Base-by-base conservation (phyloP, 2,113 vertebrate species). In the Caretta caretta region DNA sequence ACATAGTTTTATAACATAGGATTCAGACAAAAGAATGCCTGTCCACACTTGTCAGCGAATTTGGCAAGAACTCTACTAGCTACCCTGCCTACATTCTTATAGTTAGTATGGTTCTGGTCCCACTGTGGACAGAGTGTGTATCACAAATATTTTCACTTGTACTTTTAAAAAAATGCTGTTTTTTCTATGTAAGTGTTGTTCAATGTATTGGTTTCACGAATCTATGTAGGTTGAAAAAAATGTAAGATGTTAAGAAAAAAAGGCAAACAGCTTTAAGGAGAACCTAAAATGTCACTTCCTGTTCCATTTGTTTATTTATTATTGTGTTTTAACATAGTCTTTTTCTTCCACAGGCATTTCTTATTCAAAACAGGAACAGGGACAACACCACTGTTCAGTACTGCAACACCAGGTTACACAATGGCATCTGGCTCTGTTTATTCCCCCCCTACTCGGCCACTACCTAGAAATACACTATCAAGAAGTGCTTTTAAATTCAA, bases 401-500 rank as follows among this genome's bases (percentile, higher is more conserved):
- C 99, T 56, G 99, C 99, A 25, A 99, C 99, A 56, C 99, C 99
- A 51, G 99, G 99, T 92, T 99, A 99, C 99, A 99, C 99, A 89
- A 99, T 99, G 99, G 99, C 99, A 92, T 99, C 99, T 3, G 99
- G 99, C 95, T 99, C 99, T 10, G 99, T 99, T 93, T 99, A 99
- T 97, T 99, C 99, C n/a, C 99, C 99, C 42, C 99, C 99, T 51
- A 99, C 99, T 42, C 99, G 99, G 83, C 99, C 99, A 84, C 97
- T 99, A 96, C 99, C 99, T 98, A 98, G 99, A 97, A 99, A 99
- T 98, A 99, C 99, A 91, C 98, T 99, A 51, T 99, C 99, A 97
- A 99, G 99, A 98, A 99, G 99, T 97, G 99, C 99, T 96, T 99
- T 99, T 98, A 99, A 99, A 98, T 99, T 99, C 98, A 99, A 99